Percentiles rank a stretch among this genome's conserved stretches.
Evolutionary conservation across 2,888 invertebrate species (phyloP).

Genomic region (Noctua fimbriata): DNA sequence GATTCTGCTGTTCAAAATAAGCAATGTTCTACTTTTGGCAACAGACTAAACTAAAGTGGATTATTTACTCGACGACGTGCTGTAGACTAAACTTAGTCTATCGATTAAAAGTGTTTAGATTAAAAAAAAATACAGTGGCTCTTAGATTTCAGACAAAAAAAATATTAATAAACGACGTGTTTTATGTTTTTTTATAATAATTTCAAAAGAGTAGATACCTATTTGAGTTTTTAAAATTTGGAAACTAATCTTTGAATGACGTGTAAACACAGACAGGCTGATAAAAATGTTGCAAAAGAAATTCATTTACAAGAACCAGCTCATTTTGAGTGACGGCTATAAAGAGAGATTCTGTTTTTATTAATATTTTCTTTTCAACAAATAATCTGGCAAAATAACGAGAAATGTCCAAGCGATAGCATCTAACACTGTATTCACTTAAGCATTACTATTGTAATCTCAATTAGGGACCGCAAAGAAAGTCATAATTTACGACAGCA

Average conservation of each 20-base stretch:
- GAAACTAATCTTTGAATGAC: slow-evolving; percentile 15
- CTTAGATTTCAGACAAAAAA: not conserved
- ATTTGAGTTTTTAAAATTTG: not conserved
- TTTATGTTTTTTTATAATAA: not conserved
- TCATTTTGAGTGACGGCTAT: not conserved
- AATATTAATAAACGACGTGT: not conserved
- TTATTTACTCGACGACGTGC: slow-evolving; percentile 6
- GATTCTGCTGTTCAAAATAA: slow-evolving; percentile 2
- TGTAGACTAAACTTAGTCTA: slow-evolving; percentile 34
- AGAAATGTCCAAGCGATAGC: not conserved
- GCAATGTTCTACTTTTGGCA: slow-evolving; percentile 32
- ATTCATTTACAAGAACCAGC: not conserved
- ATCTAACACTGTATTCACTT: not conserved
- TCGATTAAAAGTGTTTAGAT: slow-evolving; percentile 17
- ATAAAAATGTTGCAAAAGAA: not conserved
- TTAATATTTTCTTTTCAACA: not conserved
- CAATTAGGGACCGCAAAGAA: not conserved
- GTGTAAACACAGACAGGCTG: slow-evolving; percentile 1
- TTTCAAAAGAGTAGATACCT: not conserved
- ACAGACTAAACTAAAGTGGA: slow-evolving; percentile 19
- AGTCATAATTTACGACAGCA: not conserved
- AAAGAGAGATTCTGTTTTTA: not conserved
- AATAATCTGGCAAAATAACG: not conserved
- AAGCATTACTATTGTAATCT: not conserved
- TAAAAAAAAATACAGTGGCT: slow-evolving; percentile 7